Evolutionary conservation across 2,113 vertebrate species (phyloP), one percentile per base, ranked within the genome.

Genomic region (Nannobrachium achirus): DNA sequence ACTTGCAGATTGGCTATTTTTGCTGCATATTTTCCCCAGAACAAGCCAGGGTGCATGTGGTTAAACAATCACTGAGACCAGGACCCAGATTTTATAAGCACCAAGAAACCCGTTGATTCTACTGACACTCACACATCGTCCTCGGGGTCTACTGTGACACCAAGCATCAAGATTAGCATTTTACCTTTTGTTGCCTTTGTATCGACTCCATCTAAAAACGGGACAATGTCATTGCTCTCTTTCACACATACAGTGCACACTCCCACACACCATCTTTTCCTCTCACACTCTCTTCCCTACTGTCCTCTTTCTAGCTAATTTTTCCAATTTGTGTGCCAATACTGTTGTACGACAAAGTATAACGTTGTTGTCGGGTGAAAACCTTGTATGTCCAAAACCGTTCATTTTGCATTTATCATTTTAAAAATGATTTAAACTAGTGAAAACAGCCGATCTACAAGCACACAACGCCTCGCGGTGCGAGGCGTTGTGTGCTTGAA

Each of bases 211-310:
- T 67, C 62, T 19, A 50, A 53, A 64, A 20, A 8, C 40, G 9
- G 39, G 10, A 7, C 1, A 15, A 69, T 70, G 25, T 33, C 25
- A 33, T 33, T 6, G 56, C 39, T 50, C 39, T 49, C 14, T 59
- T 70, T 60, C 58, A 70, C 66, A 58, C n/a, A 4, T n/a, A n/a
- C n/a, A n/a, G n/a, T n/a, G 57, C 33, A 71, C 62, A 66, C 25
- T 55, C 50, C 10, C 40, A n/a, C 50, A 20, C 40, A 13, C 63
- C 18, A 39, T 67, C 39, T 14, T 15, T 13, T 40, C 44, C 52
- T 33, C 52, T 16, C 42, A 18, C 33, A 53, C 49, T 53, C 41
- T 44, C 18, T 41, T n/a, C n/a, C 51, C 19, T 15, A 11, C 33
- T 40, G 49, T 51, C 55, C 49, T 79, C 62, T 76, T 51, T 57